Conservation (phyloP, 2,888 invertebrate genomes). For the Pseudococcus longispinus region DNA sequence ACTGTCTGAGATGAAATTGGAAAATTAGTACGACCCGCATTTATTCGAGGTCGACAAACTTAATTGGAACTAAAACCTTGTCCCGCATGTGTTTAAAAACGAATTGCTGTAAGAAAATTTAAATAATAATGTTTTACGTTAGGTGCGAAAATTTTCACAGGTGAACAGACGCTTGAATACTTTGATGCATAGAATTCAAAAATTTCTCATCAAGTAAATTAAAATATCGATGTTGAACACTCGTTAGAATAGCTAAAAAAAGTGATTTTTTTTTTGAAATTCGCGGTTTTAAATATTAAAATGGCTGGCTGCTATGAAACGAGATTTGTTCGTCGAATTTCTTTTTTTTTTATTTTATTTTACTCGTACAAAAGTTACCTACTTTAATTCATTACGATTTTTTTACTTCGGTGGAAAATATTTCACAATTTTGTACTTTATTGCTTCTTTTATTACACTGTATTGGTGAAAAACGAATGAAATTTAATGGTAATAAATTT, state of each 20-base stretch:
- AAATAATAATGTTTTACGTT: conserved; percentile 1
- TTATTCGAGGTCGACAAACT: conserved; percentile 33
- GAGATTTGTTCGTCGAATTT: background rate
- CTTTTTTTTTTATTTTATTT: too few relatives aligned
- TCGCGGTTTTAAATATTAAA: background rate
- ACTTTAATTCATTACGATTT: conserved; percentile 7
- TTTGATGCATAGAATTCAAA: background rate
- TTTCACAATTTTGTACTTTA: conserved; percentile 18
- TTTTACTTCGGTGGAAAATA: background rate
- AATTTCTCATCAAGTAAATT: background rate
- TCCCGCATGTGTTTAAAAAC: conserved; percentile 14
- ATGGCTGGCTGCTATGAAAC: background rate
- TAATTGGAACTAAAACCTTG: background rate
- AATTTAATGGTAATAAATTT: conserved; percentile 35
- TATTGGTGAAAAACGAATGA: conserved; percentile 21
- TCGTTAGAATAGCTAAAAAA: too few relatives aligned
- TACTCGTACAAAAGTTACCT: background rate
- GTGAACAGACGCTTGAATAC: background rate
- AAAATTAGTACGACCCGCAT: conserved; percentile 21
- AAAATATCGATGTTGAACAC: too few relatives aligned
- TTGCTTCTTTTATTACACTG: conserved; percentile 18
- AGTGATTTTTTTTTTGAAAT: background rate
- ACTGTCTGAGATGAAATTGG: background rate
- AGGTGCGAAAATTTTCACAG: background rate
- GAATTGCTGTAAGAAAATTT: background rate